Evolutionary conservation across 2,888 invertebrate species (phyloP), one percentile per base, ranked within the genome.

Genomic region (Tipula helvola): DNA sequence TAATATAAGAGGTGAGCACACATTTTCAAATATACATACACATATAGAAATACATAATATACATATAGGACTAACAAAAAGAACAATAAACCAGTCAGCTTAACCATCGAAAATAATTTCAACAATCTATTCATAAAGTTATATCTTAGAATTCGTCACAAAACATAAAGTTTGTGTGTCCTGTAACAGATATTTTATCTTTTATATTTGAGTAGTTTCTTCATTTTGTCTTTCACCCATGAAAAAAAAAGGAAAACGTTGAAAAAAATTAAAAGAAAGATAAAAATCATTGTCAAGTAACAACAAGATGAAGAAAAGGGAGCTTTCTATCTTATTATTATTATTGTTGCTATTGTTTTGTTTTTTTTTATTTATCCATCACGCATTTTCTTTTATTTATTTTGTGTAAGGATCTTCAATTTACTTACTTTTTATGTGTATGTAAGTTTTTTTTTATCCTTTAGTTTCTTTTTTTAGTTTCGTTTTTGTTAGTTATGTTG

Each of bases 401-500:
- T 71, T 71, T 71, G 71, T 71, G 71, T 71, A 71, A 71, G 71
- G 71, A 71, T 71, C 71, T 71, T 71, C 71, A 71, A 71, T 71
- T 71, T 71, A 71, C 71, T 71, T 71, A 71, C 71, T 18, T 71
- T 52, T 71, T 71, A 71, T 71, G 71, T 71, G 71, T 71, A 71
- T 71, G 71, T 71, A 28, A 71, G 71, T 71, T 71, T 71, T 71
- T 47, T 52, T 28, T 18, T 71, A 71, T 71, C 71, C 71, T 71
- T 71, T 52, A 16, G n/a, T 52, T n/a, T 52, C 16, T 42, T 52
- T 16, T n/a, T 52, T n/a, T 52, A 39, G 39, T 39, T 39, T 39
- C 5, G 16, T 16, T 71, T 71, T 71, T 28, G 71, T 71, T 71
- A 71, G 71, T 71, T 71, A 71, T 71, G 71, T 71, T 71, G 71